Base-by-base conservation (phyloP, 2,797 vertebrate genomes). In the Chloroceryle amazona region DNA sequence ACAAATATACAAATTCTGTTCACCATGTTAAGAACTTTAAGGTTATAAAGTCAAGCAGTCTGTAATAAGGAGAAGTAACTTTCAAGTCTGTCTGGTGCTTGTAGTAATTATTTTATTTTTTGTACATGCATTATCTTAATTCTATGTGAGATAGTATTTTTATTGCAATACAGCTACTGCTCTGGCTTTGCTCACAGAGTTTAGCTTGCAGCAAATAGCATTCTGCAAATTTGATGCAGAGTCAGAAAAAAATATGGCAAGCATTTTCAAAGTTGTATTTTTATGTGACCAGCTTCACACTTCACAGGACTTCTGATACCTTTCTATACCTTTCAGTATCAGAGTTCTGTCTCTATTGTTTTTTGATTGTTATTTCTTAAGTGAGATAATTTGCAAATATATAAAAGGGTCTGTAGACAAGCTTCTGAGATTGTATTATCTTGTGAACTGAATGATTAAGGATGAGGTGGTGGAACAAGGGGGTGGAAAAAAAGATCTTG, bases 381-480 rank as follows among this genome's bases (percentile, higher is more conserved):
- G 39, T 41, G 39, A 41, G 13, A 14, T 41, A 41, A 41, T 41
- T 41, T 41, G 39, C 39, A 75, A 90, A 62, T 86, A 22, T 29
- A 23, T 74, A 37, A 61, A 79, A 42, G 16, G 21, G 78, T 80
- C 41, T 89, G 33, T 41, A 80, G 49, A 33, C 20, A 68, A 80
- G 15, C n/a, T 76, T 17, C 44, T 42, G 60, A 70, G 25, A 28
- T 85, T 4, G 39, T 52, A 19, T 39, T 67, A 28, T 28, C 33
- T 73, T 81, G 22, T 87, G 41, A 89, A 61, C 11, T 52, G 60
- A 26, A 20, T 73, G 28, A 72, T 62, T 73, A 26, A 15, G 33
- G 9, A 20, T 1, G 8, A 23, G 8, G 16, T 0, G 0, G 23
- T 8, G 13, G 19, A 44, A 78, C n/a, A 8, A 3, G 0, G 4